These are phyloP conservation scores for Oncorhynchus clarkii DNA, from an alignment of 2,113 vertebrate species.

Conservation along the genomic window DNA sequence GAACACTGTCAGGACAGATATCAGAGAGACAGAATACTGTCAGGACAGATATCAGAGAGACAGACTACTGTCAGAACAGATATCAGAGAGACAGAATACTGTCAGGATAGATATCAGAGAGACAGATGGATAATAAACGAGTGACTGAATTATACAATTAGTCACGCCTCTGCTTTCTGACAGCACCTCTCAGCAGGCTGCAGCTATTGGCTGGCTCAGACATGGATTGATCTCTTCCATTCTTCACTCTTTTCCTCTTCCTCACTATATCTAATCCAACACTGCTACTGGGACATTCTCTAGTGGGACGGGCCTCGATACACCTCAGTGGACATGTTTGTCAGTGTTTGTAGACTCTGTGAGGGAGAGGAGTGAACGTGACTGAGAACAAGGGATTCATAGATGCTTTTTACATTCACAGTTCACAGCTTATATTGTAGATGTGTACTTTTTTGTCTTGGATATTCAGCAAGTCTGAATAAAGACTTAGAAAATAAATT, in stretches of 20 bases:
- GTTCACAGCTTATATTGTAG: not conserved
- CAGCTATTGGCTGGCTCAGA: slow-evolving; percentile 17
- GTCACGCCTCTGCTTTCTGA: slow-evolving; percentile 39
- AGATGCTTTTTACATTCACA: not conserved
- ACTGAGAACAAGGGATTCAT: not conserved
- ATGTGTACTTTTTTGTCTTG: too few species aligned
- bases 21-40: too few species aligned
- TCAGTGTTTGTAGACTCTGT: not conserved
- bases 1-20: too few species aligned
- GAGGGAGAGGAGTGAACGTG: not conserved
- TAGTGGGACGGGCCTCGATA: not conserved
- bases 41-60: too few species aligned
- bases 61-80: too few species aligned
- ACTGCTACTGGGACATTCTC: not conserved
- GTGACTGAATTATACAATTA: slow-evolving; percentile 49
- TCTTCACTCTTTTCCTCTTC: not conserved
- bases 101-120: too few species aligned
- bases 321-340: not conserved
- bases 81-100: too few species aligned
- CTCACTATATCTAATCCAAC: not conserved
- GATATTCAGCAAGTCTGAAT: not conserved
- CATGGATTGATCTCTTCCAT: not conserved
- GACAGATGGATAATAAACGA: slow-evolving; percentile 54
- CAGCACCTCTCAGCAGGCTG: slow-evolving; percentile 35
- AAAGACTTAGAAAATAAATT: not conserved